These are phyloP conservation scores for Phoenicopterus ruber DNA, from an alignment of 2,113 vertebrate genomes.

Conservation along the genomic window DNA sequence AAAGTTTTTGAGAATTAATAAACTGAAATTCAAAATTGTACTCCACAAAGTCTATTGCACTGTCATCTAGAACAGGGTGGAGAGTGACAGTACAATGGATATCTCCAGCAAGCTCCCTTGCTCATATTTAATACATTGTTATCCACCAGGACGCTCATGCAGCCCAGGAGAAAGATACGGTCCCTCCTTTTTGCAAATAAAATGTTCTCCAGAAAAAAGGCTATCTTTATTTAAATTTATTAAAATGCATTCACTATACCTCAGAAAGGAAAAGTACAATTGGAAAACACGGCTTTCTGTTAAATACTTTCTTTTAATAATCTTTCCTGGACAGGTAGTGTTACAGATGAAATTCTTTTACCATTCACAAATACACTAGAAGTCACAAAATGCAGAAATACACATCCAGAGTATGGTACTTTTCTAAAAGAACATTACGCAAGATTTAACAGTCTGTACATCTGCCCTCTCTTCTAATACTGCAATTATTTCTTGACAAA, in stretches of 20 bases:
- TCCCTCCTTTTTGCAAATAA: neutral
- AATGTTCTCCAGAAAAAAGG: neutral
- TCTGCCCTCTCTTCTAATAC: neutral
- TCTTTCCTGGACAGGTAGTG: neutral
- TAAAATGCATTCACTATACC: neutral
- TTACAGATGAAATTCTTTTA: neutral
- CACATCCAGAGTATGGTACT: neutral
- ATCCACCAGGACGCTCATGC: neutral
- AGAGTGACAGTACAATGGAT: neutral
- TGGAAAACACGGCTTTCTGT: neutral
- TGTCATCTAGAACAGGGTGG: neutral
- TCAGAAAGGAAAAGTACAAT: neutral
- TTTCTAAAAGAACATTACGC: neutral
- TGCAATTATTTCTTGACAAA: neutral
- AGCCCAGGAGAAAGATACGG: neutral
- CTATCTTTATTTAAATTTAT: neutral
- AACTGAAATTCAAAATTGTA: neutral
- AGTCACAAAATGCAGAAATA: neutral
- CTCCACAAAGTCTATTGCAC: neutral
- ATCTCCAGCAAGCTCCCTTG: neutral
- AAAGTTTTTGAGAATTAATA: neutral
- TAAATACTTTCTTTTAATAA: neutral
- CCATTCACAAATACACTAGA: neutral
- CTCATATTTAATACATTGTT: neutral
- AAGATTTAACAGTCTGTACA: neutral